Conservation (phyloP, 2,113 vertebrate species). For the Microtus richardsoni region DNA sequence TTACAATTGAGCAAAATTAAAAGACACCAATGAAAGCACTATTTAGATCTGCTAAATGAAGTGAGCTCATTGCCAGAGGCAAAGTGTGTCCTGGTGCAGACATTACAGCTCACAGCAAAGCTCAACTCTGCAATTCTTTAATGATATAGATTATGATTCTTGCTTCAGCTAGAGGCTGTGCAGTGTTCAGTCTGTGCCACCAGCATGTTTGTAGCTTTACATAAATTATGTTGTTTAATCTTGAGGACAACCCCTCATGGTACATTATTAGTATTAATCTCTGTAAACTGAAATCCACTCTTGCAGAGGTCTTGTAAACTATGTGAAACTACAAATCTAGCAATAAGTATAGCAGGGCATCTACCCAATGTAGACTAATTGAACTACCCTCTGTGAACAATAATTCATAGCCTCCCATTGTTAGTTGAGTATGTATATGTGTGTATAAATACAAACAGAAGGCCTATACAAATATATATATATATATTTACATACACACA, state of each 20-base stretch:
- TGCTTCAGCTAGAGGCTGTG: background rate
- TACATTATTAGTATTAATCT: background rate
- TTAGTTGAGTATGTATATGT: background rate
- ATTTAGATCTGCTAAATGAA: background rate
- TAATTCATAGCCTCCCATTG: accelerated
- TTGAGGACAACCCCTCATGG: background rate
- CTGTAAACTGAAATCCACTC: background rate
- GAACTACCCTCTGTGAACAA: background rate
- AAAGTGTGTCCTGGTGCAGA: background rate
- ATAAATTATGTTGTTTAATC: constrained; percentile 25
- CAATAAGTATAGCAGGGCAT: background rate
- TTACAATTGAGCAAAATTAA: background rate
- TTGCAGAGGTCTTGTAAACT: background rate
- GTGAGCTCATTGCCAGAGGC: background rate
- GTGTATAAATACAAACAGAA: background rate
- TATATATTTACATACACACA: background rate
- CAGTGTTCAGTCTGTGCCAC: background rate
- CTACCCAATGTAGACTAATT: background rate
- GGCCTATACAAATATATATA: background rate
- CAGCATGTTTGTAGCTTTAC: background rate
- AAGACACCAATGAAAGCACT: background rate
- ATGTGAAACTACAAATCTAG: background rate
- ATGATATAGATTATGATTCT: background rate
- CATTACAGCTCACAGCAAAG: background rate
- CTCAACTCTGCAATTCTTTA: background rate